A percentile compares a stretch with the other conserved stretches of the same genome.
These are phyloP conservation scores for Baryphthengus martii DNA, from an alignment of 2,113 vertebrate species.

Conservation along the genomic window DNA sequence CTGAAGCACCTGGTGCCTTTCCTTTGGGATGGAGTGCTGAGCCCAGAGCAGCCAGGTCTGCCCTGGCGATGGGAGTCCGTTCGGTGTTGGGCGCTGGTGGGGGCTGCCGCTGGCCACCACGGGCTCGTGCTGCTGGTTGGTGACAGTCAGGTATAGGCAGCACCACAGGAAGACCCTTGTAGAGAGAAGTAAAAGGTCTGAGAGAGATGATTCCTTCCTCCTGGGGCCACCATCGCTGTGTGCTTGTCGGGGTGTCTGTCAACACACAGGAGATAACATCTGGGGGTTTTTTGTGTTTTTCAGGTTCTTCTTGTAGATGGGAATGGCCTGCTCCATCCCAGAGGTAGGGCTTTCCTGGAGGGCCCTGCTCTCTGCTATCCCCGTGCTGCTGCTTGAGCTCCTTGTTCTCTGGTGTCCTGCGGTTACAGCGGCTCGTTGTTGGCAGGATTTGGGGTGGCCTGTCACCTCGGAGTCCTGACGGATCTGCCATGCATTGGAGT, in stretches of 20 bases:
- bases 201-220: background rate
- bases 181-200: background rate
- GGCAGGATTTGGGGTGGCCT: constrained; percentile 91
- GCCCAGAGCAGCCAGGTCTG: background rate
- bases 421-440: background rate
- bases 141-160: background rate
- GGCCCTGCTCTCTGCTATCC: background rate
- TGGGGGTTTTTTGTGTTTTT: background rate
- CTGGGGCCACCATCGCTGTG: accelerated
- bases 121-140: background rate
- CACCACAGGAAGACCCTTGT: accelerated
- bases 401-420: background rate
- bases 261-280: background rate
- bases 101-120: background rate
- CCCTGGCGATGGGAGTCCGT: accelerated
- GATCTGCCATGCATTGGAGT: constrained; percentile 89
- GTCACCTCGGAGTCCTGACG: constrained; percentile 88
- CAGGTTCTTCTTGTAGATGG: constrained; percentile 94
- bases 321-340: constrained; percentile 91
- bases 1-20: background rate
- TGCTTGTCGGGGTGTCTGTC: background rate
- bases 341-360: constrained; percentile 74
- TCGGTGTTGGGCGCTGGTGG: background rate
- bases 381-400: background rate
- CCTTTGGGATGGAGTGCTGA: background rate